These are phyloP conservation scores for Dolichopus griseipennis DNA, from an alignment of 2,888 invertebrate genomes.

Conservation along the genomic window DNA sequence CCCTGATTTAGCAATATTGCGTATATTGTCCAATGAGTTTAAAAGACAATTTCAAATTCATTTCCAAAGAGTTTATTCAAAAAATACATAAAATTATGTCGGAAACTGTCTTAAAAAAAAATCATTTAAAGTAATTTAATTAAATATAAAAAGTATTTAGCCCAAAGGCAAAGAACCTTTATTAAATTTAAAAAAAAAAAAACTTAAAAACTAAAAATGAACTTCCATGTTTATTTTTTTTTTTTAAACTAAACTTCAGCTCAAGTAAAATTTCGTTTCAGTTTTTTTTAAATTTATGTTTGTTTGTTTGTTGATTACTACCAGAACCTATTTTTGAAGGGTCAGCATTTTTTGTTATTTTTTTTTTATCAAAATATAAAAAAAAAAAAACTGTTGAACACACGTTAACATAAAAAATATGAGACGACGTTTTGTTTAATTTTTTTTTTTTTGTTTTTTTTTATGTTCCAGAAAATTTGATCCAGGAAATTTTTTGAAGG, in stretches of 20 bases:
- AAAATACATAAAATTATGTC: no score
- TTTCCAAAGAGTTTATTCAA: no score
- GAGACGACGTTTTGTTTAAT: neutral
- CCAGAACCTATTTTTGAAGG: no score
- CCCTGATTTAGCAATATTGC: no score
- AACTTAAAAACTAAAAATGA: neutral
- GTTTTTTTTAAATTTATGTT: neutral
- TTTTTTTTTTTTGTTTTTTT: neutral
- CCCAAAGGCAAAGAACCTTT: constrained; percentile 6
- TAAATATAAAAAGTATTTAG: neutral
- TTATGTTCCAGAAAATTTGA: neutral
- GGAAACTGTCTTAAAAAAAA: no score
- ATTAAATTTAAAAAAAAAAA: neutral
- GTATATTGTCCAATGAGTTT: no score
- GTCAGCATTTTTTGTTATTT: no score
- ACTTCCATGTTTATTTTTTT: neutral
- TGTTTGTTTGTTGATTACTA: no score
- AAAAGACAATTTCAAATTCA: no score
- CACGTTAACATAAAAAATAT: neutral
- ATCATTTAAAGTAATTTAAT: no score
- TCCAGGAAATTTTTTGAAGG: neutral
- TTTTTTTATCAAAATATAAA: no score
- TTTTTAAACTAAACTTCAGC: no score
- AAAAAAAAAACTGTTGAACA: neutral
- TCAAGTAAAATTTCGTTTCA: neutral